Evolutionary conservation across 2,797 vertebrate species (phyloP), one percentile per base, ranked within the genome.

Genomic region (Tamandua tetradactyla): DNA sequence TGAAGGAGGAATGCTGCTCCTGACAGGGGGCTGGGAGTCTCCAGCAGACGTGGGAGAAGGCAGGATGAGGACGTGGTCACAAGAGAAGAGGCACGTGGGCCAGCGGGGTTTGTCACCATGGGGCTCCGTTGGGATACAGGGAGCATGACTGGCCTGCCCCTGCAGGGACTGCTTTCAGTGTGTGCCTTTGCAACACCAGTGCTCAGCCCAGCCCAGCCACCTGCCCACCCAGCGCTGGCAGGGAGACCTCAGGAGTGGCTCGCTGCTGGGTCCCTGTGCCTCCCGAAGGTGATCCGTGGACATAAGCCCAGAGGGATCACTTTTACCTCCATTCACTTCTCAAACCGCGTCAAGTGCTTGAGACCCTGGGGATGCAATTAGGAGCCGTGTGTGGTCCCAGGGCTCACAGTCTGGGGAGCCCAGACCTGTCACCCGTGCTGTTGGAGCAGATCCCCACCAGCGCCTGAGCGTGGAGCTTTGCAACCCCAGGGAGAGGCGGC

Each of bases 21-120:
- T 7, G 49, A 72, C 95, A 94, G 94, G 92, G 81, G 64, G 93
- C 57, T 13, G 35, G 59, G 74, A 42, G 76, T 47, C 78, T 25
- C 2, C 88, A n/a, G 3, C 55, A 79, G 89, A 82, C 69, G 78
- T 32, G 22, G 47, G 94, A 94, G 95, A 95, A 83, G 66, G 22
- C 35, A 5, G 15, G 32, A 25, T 6, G 47, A 23, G 61, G 71
- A 20, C 17, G 22, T 0, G 0, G 94, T 68, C 87, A 91, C 62
- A 9, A 59, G 87, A 91, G 83, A 93, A 59, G 87, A 37, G 64
- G 44, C 42, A 15, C 1, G 0, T 7, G 17, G 79, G 44, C 76
- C 49, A 74, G 13, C 6, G 57, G 52, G 23, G 4, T 42, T 6
- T 37, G 23, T 35, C 27, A 79, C 57, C 7, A 25, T 69, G 17